These are phyloP conservation scores for Rambutsinella grinnellia DNA, from an alignment of 2,888 invertebrate species.

Conservation along the genomic window DNA sequence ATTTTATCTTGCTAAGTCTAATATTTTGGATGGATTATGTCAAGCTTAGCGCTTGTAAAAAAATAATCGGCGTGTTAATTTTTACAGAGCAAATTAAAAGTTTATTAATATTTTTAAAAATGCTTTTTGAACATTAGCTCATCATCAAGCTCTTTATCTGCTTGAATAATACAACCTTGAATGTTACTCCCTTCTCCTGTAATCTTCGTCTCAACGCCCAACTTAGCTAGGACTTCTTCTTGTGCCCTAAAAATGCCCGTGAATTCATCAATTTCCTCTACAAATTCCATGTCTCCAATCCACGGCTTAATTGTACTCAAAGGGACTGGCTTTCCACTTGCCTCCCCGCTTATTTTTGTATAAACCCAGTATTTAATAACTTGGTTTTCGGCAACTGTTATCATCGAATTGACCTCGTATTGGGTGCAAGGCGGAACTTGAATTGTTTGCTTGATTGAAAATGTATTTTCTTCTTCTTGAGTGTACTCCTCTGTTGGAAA, in stretches of 20 bases:
- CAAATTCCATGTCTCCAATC: neutral
- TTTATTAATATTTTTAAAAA: too few species aligned
- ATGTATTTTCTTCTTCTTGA: neutral
- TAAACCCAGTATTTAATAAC: neutral
- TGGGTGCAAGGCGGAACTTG: neutral
- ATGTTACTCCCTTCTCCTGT: neutral
- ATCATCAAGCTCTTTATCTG: too few species aligned
- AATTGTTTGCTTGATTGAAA: neutral
- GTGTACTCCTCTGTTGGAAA: too few species aligned
- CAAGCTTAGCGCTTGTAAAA: too few species aligned
- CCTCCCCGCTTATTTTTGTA: neutral
- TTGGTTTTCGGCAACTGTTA: neutral
- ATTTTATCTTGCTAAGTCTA: too few species aligned
- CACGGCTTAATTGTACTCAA: neutral
- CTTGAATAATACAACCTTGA: neutral
- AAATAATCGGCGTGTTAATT: too few species aligned
- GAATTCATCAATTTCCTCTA: neutral
- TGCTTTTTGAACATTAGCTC: too few species aligned
- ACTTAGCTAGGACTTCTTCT: neutral
- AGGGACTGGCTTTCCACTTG: neutral
- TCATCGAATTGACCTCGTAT: slow-evolving; percentile 1
- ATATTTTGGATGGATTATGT: too few species aligned
- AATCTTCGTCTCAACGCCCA: slow-evolving; percentile 2
- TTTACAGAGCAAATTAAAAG: too few species aligned
- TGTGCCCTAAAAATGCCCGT: neutral